Evolutionary conservation across 2,113 vertebrate genomes (phyloP).

Genomic region (Ctenomys sociabilis): DNA sequence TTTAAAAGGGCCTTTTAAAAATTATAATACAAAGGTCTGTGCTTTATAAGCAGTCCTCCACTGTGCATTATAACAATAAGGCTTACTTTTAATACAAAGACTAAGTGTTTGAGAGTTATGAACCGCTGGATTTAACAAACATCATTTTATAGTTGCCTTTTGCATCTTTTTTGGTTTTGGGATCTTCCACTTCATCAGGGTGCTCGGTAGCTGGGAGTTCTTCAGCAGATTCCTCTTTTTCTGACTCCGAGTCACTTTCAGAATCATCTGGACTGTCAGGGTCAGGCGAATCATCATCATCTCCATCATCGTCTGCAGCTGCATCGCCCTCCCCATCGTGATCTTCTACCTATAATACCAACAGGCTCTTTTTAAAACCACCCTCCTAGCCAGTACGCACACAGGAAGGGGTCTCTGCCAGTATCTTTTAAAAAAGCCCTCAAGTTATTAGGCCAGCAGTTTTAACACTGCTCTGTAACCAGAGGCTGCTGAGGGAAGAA

Average conservation of each 20-base stretch:
- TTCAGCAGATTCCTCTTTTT: constrained; percentile 86
- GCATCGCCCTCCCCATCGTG: constrained; percentile 81
- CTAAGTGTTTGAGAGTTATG: no score
- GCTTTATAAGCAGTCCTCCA: no score
- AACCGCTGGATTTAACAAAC: no score
- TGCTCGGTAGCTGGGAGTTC: constrained; percentile 85
- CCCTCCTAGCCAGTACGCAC: background rate
- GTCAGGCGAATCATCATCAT: constrained; percentile 83
- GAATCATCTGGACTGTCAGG: constrained; percentile 87
- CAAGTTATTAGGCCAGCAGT: background rate
- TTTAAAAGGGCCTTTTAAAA: constrained; percentile 87
- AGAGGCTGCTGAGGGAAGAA: background rate
- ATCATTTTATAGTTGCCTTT: no score
- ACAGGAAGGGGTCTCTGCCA: background rate
- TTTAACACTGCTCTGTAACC: background rate
- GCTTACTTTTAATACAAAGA: no score
- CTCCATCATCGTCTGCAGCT: constrained; percentile 77
- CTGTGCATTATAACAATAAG: no score
- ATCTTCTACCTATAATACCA: constrained; percentile 84
- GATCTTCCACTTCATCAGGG: constrained; percentile 82
- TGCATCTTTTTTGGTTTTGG: no score
- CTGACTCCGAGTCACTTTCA: constrained; percentile 85
- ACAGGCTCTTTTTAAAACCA: constrained; percentile 26
- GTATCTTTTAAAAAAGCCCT: background rate
- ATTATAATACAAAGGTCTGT: no score